Evolutionary conservation across 1,140 invertebrate genomes (phyloP).

Genomic region (Musca domestica): DNA sequence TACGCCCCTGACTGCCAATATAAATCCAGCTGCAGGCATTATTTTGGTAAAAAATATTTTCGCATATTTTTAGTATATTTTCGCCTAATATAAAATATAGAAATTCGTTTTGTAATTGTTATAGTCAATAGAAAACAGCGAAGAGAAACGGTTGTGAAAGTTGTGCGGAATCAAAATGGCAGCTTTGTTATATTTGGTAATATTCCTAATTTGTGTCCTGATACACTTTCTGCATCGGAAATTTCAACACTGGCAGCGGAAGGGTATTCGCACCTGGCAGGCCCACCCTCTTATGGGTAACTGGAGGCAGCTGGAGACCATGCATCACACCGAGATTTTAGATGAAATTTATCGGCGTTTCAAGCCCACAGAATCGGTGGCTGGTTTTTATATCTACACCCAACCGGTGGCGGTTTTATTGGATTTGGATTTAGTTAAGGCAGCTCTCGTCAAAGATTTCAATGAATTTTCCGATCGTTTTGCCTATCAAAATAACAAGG

Average conservation of each 20-base stretch:
- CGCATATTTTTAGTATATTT: no score
- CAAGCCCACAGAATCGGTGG: constrained; percentile 32
- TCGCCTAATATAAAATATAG: no score
- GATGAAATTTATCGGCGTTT: constrained; percentile 36
- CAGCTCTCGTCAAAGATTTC: constrained; percentile 59
- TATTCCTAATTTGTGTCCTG: not conserved
- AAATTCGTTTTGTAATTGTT: no score
- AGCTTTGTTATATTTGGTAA: no score
- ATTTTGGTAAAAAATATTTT: no score
- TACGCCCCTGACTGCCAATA: no score
- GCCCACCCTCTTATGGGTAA: constrained; percentile 23
- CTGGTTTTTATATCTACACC: constrained; percentile 36
- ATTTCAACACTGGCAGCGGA: constrained; percentile 25
- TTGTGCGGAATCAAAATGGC: no score
- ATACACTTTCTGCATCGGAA: not conserved
- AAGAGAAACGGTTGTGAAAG: no score
- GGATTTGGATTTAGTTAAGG: constrained; percentile 51
- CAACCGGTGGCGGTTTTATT: not conserved
- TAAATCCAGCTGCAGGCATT: no score
- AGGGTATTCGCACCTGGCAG: constrained; percentile 5
- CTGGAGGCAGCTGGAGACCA: constrained; percentile 24
- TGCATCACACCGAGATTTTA: constrained; percentile 39
- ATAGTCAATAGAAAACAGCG: no score
- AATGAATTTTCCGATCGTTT: constrained; percentile 56
- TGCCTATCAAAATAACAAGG: constrained; percentile 52